Percentiles rank a stretch among this genome's conserved stretches.
These are phyloP conservation scores for Crambe crambe DNA, from an alignment of 37 sponge, comb jelly and placozoan genomes.

Conservation along the genomic window DNA sequence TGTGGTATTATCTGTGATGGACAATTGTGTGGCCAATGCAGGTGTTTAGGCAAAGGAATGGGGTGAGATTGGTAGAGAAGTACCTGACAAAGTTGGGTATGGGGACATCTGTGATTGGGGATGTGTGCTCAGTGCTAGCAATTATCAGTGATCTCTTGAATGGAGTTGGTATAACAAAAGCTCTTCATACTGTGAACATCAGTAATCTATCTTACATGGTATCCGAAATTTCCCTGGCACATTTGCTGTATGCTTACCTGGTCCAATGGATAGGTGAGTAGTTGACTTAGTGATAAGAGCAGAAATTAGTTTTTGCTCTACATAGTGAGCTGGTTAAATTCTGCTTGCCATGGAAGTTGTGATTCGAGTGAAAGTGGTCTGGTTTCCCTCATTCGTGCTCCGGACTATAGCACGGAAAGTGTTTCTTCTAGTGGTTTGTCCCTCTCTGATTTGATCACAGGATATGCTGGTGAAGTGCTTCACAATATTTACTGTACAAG, in stretches of 20 bases:
- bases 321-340: slow-evolving; percentile 19
- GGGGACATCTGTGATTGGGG: not conserved
- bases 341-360: not conserved
- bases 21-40: slow-evolving; percentile 1
- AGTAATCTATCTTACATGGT: not conserved
- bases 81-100: not conserved
- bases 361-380: not conserved
- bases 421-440: not conserved
- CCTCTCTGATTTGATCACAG: not conserved
- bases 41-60: not conserved
- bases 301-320: not conserved
- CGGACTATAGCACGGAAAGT: not conserved
- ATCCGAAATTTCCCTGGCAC: not conserved
- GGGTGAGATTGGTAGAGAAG: not conserved
- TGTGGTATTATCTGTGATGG: too few species aligned
- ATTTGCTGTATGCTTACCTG: slow-evolving; percentile 19
- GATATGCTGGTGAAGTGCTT: slow-evolving; percentile 20
- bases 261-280: slow-evolving; percentile 36
- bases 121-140: not conserved
- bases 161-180: not conserved
- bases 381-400: not conserved
- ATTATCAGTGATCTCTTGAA: not conserved
- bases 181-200: not conserved
- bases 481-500: slow-evolving; percentile 41
- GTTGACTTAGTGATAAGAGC: not conserved